These are phyloP conservation scores for Anoplius nigerrimus DNA, from an alignment of 2,888 invertebrate species.

Conservation along the genomic window DNA sequence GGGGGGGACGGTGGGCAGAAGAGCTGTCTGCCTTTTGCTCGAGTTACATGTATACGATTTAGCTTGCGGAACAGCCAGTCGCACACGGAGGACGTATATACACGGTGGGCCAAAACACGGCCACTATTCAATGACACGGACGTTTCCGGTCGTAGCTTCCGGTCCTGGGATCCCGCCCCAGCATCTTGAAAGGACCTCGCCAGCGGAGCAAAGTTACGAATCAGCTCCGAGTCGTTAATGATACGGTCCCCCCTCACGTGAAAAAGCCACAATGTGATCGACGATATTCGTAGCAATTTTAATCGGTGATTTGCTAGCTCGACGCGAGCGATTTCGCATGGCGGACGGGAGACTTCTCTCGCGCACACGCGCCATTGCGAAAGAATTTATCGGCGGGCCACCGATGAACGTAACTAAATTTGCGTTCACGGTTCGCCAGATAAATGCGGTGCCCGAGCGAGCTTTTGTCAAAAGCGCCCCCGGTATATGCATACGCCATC, in stretches of 20 bases:
- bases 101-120: constrained; percentile 60
- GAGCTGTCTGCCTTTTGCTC: no score
- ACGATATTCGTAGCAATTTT: background rate
- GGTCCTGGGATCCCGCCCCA: constrained; percentile 39
- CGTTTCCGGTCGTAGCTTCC: constrained; percentile 47
- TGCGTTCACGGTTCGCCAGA: constrained; percentile 54
- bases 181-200: constrained; percentile 43
- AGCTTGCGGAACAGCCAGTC: background rate
- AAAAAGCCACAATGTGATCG: background rate
- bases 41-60: no score
- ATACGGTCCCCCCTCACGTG: no score
- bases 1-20: background rate
- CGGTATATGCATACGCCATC: constrained; percentile 40
- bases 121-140: constrained; percentile 56
- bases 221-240: no score
- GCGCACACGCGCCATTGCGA: constrained; percentile 32
- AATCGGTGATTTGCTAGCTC: background rate
- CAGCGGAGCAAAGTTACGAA: no score
- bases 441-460: constrained; percentile 54
- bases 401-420: constrained; percentile 57
- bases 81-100: constrained; percentile 18
- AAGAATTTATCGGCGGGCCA: constrained; percentile 56
- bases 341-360: no score
- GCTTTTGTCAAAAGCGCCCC: constrained; percentile 54
- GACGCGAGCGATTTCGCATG: no score